These are phyloP conservation scores for Rousettus leschenaultii DNA, from an alignment of 2,113 vertebrate genomes.

Conservation along the genomic window DNA sequence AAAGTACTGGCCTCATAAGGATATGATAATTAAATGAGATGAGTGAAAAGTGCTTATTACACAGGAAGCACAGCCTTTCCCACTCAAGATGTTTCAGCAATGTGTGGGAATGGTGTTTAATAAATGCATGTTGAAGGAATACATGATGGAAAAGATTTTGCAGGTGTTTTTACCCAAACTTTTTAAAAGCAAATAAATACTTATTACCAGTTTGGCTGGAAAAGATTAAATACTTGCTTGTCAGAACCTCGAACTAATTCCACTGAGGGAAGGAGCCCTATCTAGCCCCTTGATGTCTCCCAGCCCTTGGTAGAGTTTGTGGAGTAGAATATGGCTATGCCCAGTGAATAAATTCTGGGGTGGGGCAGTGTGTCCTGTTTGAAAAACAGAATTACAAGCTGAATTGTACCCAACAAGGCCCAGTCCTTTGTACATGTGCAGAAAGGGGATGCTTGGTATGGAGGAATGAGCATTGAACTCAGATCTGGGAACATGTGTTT, in stretches of 20 bases:
- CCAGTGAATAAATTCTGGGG: neutral
- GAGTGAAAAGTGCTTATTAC: neutral
- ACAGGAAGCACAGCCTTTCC: conserved; percentile 3
- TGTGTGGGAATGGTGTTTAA: conserved; percentile 2
- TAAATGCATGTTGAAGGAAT: neutral
- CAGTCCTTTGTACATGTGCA: neutral
- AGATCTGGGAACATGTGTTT: neutral
- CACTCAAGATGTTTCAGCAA: neutral
- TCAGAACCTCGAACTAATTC: neutral
- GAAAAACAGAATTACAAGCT: neutral
- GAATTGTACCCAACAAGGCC: neutral
- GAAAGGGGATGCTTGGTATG: neutral
- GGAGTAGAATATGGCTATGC: neutral
- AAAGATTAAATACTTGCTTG: neutral
- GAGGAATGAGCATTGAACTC: neutral
- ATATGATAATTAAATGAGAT: conserved; percentile 11
- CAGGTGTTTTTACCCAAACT: neutral
- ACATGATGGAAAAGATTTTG: neutral
- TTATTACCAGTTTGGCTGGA: neutral
- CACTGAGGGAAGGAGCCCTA: neutral
- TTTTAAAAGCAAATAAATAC: neutral
- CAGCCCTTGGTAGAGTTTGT: neutral
- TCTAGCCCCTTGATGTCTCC: neutral
- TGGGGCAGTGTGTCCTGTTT: neutral
- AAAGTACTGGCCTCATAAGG: neutral